Base-by-base conservation (phyloP, 2,113 vertebrate species). In the Callipepla squamata region DNA sequence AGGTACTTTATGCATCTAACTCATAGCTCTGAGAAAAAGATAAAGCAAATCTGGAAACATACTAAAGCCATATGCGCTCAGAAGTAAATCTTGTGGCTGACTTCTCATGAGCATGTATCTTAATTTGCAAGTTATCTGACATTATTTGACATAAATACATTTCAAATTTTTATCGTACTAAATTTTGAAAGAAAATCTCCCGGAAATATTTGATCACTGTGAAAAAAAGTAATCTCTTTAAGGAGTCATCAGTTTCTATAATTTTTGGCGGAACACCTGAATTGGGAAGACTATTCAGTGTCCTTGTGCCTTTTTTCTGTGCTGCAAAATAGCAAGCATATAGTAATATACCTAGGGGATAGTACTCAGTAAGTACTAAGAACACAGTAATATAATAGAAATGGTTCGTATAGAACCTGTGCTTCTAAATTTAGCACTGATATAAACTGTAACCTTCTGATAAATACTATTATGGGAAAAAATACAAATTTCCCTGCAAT, bases 71-170 rank as follows among this genome's bases (percentile, higher is more conserved):
- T 74, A 10, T 50, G 51, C 80, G 32, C 83, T 86, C 21, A 0
- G 3, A 78, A 68, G 28, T 18, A 74, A 87, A 68, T 25, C 61
- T 75, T 2, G 1, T 57, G 74, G 22, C 44, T 87, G 55, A 88
- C 69, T 95, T 85, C n/a, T 95, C 16, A 53, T 42, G 61, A 58
- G 42, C 50, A 38, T 80, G 85, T 73, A 25, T 82, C 75, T 85
- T 87, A 76, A 82, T 66, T 69, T 63, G 13, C 26, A 87, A 73
- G 20, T 83, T 93, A 76, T 94, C 73, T 82, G 51, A 58, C 42
- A 78, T 62, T 42, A 58, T 58, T 58, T 58, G 32, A 58, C 32
- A 92, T 67, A 74, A 93, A 80, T n/a, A 42, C 7, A 55, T 70
- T 70, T 78, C 19, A 38, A 74, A 67, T 90, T 90, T 93, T 80